Percentiles rank a stretch among this genome's conserved stretches.
Evolutionary conservation across 2,113 vertebrate species (phyloP).

Genomic region (Phycodurus eques): DNA sequence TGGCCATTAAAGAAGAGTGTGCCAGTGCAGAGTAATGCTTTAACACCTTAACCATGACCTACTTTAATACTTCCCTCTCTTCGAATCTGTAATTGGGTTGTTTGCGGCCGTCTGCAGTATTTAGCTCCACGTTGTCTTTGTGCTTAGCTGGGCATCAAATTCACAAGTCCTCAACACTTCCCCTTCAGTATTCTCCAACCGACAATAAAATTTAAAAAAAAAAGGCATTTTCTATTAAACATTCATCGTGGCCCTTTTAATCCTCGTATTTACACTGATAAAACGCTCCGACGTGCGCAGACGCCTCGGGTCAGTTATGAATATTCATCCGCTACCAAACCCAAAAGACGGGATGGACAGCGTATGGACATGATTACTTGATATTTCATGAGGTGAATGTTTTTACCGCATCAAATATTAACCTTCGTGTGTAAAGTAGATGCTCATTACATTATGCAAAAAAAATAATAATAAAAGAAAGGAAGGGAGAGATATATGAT

Average conservation of each 20-base stretch:
- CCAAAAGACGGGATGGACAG: background rate
- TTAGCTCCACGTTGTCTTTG: background rate
- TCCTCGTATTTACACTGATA: constrained; percentile 8
- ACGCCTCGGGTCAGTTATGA: background rate
- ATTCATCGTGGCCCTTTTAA: constrained; percentile 33
- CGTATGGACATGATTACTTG: constrained; percentile 18
- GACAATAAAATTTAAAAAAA: constrained; percentile 37
- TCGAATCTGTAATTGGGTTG: background rate
- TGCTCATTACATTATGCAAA: constrained; percentile 9
- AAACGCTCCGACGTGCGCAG: background rate
- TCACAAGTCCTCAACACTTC: background rate
- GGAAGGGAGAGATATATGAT: constrained; percentile 21
- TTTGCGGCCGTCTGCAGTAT: background rate
- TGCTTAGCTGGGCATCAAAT: background rate
- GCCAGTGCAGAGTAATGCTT: background rate
- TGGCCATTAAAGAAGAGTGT: background rate
- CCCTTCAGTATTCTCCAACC: background rate
- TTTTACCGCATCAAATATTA: constrained; percentile 34
- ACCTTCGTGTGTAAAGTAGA: constrained; percentile 31
- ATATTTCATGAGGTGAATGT: constrained; percentile 29
- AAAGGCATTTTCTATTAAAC: constrained; percentile 18
- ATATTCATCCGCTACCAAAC: background rate
- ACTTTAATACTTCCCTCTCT: background rate
- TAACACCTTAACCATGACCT: background rate
- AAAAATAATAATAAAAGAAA: constrained; percentile 5